Evolutionary conservation across 2,888 invertebrate species (phyloP), one percentile per base, ranked within the genome.

Genomic region (Sepioteuthis lessoniana): DNA sequence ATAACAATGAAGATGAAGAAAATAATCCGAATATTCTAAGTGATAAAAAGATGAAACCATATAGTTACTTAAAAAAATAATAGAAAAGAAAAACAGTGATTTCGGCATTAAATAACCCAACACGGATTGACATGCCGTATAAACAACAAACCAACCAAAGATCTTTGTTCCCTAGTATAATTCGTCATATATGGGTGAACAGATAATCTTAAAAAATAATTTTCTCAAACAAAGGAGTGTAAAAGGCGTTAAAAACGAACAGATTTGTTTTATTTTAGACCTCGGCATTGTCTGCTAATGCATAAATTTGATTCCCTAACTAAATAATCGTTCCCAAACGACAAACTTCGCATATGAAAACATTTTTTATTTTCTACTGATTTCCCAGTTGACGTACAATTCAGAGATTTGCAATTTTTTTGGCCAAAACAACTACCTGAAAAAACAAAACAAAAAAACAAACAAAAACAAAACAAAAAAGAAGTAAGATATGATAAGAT

Each of bases 231-330:
- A 35, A 76, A 76, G 19, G 13, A 76, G 76, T 16, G 76, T 76
- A 76, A 76, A 76, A 76, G n/a, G 76, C 35, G n/a, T 76, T 31
- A 76, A n/a, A 76, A 76, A 25, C n/a, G n/a, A 35, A 19, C n/a
- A n/a, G 2, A n/a, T 76, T 16, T 76, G 4, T 76, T 76, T 76
- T 76, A n/a, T n/a, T n/a, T 76, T 76, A 76, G 76, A n/a, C 13
- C 76, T 76, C 10, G 13, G 76, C n/a, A 35, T 35, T 76, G 76
- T 76, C 16, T 76, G 76, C 35, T 35, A 76, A 76, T 76, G 35
- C 76, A 76, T 76, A n/a, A 76, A 76, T n/a, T n/a, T 76, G n/a
- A 76, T 76, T 76, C 76, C 76, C 76, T 76, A n/a, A 76, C 16
- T 76, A 76, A 76, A n/a, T 76, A 16, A 35, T 76, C 10, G n/a